Percentiles rank a stretch among this genome's conserved stretches.
Evolutionary conservation across 1,140 invertebrate genomes (phyloP).

Genomic region (Prorops nasuta): DNA sequence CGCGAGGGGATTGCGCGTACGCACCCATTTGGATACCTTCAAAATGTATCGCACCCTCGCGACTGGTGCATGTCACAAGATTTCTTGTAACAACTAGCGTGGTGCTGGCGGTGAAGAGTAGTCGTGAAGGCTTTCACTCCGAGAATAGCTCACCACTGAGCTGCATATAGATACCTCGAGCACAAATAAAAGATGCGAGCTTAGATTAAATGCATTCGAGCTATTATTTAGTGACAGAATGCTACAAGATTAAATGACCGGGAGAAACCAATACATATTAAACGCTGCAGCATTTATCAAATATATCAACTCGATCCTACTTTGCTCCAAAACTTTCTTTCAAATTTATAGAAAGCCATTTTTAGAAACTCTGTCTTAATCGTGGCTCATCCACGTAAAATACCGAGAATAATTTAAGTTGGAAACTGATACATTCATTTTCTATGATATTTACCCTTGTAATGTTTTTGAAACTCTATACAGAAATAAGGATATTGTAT

Average conservation of each 20-base stretch:
- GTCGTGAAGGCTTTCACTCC: conserved; percentile 26
- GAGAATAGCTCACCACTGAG: conserved; percentile 34
- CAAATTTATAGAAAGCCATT: too few relatives aligned
- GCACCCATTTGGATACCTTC: too few relatives aligned
- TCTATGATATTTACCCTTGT: too few relatives aligned
- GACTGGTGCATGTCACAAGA: neutral
- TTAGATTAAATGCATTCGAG: conserved; percentile 29
- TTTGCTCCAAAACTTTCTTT: neutral
- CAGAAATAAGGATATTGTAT: too few relatives aligned
- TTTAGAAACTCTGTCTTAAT: too few relatives aligned
- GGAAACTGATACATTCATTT: too few relatives aligned
- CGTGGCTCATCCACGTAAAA: too few relatives aligned
- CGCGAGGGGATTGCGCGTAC: too few relatives aligned
- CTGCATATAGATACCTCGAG: conserved; percentile 24
- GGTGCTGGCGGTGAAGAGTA: conserved; percentile 9
- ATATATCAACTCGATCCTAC: neutral
- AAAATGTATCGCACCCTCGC: too few relatives aligned
- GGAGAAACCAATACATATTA: conserved; percentile 19
- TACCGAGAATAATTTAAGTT: too few relatives aligned
- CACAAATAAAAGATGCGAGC: conserved; percentile 31
- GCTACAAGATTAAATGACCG: conserved; percentile 22
- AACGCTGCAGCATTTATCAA: conserved; percentile 6
- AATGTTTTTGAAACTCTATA: too few relatives aligned
- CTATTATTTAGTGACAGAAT: conserved; percentile 29
- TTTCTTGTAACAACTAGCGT: conserved; percentile 5